Evolutionary conservation across 2,797 vertebrate species (phyloP).

Genomic region (Tarsius wallacei): DNA sequence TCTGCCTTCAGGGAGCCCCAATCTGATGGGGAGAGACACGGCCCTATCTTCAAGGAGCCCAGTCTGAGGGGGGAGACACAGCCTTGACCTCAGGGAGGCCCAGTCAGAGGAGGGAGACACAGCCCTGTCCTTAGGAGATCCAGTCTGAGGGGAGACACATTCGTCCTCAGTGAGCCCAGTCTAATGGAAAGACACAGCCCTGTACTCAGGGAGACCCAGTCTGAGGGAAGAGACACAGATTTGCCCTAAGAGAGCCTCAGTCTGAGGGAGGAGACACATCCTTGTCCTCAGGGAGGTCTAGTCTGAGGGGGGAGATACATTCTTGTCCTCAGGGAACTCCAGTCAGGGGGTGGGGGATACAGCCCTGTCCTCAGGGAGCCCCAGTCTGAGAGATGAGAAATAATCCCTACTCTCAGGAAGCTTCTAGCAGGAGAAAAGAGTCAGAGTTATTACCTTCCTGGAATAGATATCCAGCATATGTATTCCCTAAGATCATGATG

Average conservation of each 20-base stretch:
- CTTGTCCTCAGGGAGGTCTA: background rate
- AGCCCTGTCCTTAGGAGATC: background rate
- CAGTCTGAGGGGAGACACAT: background rate
- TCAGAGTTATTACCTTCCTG: background rate
- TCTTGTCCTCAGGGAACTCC: accelerated
- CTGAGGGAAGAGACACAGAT: background rate
- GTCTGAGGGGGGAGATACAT: background rate
- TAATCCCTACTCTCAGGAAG: too few species aligned
- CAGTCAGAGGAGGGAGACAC: background rate
- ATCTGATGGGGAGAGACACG: too few species aligned
- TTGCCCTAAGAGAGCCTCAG: background rate
- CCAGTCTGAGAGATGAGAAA: background rate
- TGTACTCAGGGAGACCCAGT: background rate
- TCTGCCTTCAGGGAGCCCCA: background rate
- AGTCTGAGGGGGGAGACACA: background rate
- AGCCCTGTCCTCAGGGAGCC: background rate
- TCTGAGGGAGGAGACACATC: background rate
- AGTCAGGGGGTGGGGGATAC: background rate
- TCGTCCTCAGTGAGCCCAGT: background rate
- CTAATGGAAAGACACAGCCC: background rate
- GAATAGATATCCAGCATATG: background rate
- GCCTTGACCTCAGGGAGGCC: background rate
- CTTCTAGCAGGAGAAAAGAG: background rate
- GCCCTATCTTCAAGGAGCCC: too few species aligned
- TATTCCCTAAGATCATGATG: background rate